These are phyloP conservation scores for Artibeus lituratus DNA, from an alignment of 2,797 vertebrate genomes.

Conservation along the genomic window DNA sequence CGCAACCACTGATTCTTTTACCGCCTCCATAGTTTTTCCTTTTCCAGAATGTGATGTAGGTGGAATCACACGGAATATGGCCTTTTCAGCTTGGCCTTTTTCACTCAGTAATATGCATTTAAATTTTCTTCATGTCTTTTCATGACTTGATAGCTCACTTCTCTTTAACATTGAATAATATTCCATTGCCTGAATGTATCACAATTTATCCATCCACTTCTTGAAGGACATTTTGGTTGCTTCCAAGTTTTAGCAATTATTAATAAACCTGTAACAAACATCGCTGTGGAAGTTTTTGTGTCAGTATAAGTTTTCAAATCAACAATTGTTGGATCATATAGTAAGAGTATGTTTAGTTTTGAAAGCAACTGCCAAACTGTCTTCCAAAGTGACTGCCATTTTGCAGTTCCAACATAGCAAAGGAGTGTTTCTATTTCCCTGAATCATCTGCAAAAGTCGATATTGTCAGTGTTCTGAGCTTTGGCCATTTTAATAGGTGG, in stretches of 20 bases:
- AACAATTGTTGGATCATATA: background rate
- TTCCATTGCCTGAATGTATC: background rate
- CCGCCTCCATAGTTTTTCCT: background rate
- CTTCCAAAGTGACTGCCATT: background rate
- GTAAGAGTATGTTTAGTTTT: background rate
- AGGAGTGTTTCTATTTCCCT: background rate
- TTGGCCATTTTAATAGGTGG: background rate
- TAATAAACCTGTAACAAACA: background rate
- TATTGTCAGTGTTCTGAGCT: background rate
- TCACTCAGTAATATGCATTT: background rate
- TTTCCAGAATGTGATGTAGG: background rate
- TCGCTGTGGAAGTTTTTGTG: background rate
- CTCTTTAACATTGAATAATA: background rate
- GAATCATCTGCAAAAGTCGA: background rate
- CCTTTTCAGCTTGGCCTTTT: background rate
- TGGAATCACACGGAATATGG: background rate
- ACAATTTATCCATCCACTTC: background rate
- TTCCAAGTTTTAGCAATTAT: background rate
- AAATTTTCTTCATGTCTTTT: background rate
- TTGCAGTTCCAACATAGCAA: background rate
- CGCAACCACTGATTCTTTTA: background rate
- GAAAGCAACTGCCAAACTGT: background rate
- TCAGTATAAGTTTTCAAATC: background rate
- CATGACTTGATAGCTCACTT: background rate
- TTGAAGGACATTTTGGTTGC: background rate